Evolutionary conservation across 2,113 vertebrate genomes (phyloP).

Genomic region (cat (Felis catus)): DNA sequence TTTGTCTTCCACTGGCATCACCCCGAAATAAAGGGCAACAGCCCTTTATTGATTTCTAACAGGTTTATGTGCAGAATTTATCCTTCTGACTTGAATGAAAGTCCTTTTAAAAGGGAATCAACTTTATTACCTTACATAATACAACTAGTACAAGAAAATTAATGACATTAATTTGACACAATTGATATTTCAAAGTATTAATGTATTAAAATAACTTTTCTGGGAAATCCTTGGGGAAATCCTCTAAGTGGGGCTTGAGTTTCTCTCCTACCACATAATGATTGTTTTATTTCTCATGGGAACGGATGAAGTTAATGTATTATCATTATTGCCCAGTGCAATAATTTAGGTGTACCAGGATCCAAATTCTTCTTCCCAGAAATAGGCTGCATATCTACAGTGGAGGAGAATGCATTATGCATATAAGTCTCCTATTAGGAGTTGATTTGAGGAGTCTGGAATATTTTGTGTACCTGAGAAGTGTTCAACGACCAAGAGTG

Average conservation of each 20-base stretch:
- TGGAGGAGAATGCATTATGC: neutral
- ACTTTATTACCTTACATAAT: neutral
- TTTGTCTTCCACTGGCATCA: neutral
- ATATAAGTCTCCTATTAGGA: neutral
- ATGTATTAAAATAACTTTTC: conserved; percentile 3
- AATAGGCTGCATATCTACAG: neutral
- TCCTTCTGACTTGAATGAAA: neutral
- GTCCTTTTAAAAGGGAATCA: neutral
- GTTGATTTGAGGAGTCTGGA: neutral
- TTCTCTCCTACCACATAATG: neutral
- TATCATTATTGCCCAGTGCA: neutral
- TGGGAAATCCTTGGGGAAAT: neutral
- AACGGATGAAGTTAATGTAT: neutral
- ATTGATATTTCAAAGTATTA: neutral
- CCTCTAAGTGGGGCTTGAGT: neutral
- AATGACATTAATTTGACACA: neutral
- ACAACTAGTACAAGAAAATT: neutral
- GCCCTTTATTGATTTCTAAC: neutral
- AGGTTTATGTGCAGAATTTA: neutral
- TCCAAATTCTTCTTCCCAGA: neutral
- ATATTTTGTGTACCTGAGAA: neutral
- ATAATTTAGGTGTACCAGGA: neutral
- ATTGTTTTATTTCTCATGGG: neutral
- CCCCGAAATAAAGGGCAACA: neutral
- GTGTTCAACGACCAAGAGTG: neutral